A percentile compares a stretch with the other conserved stretches of the same genome.
Evolutionary conservation across 2,113 vertebrate genomes (phyloP).

Genomic region (Rutilus rutilus): DNA sequence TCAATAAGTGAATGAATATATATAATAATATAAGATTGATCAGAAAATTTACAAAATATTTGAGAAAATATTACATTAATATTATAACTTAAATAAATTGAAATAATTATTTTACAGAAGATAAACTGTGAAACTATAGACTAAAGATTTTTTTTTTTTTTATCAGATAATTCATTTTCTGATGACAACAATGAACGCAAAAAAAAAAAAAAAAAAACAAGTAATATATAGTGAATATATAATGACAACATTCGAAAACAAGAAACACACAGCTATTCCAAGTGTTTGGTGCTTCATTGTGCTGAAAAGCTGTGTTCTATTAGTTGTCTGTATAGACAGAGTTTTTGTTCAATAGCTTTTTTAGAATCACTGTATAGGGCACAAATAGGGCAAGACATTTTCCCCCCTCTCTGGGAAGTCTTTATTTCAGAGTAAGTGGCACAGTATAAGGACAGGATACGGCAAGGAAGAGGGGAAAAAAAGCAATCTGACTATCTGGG

Average conservation of each 20-base stretch:
- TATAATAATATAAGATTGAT: not conserved
- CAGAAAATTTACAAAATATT: not conserved
- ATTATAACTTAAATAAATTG: not conserved
- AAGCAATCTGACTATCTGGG: constrained; percentile 77
- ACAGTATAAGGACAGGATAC: constrained; percentile 27
- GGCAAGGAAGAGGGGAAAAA: constrained; percentile 60
- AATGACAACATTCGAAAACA: not conserved
- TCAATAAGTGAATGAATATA: not conserved
- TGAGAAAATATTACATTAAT: not conserved
- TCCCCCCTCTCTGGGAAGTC: constrained; percentile 53
- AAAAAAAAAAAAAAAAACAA: no score
- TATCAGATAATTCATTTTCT: no score
- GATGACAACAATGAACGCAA: no score
- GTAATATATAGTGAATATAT: not conserved
- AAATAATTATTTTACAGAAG: not conserved
- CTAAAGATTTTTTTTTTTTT: no score
- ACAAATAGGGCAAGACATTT: constrained; percentile 51
- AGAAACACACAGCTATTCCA: not conserved
- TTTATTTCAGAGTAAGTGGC: constrained; percentile 61
- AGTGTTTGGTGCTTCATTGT: constrained; percentile 19
- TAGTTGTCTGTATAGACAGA: constrained; percentile 39
- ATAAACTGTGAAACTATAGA: not conserved
- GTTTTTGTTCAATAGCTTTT: constrained; percentile 42
- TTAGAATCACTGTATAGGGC: constrained; percentile 40
- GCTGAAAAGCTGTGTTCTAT: constrained; percentile 17